These are phyloP conservation scores for Steatornis caripensis DNA, from an alignment of 2,113 vertebrate genomes.

Conservation along the genomic window DNA sequence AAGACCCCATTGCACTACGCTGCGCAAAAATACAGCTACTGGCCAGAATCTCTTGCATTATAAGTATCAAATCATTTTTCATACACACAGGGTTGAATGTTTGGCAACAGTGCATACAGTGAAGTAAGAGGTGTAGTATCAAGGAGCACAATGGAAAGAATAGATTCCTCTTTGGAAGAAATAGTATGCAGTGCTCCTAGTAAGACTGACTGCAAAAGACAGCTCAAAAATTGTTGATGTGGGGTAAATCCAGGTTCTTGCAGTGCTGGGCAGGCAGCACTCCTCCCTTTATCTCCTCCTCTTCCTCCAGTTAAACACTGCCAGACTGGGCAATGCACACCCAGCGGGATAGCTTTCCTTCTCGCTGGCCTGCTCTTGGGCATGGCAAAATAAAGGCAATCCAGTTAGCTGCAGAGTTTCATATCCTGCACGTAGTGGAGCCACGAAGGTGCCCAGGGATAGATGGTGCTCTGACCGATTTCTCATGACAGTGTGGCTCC, in stretches of 20 bases:
- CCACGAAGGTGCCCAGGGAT: neutral
- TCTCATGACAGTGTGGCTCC: neutral
- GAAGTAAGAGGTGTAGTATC: neutral
- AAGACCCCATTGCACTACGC: neutral
- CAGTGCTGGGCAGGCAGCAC: neutral
- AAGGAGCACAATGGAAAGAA: neutral
- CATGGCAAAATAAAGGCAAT: neutral
- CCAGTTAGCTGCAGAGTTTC: neutral
- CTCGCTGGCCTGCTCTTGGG: neutral
- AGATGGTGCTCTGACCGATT: accelerated
- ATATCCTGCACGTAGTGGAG: neutral
- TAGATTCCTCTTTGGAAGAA: neutral
- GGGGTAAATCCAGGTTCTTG: neutral
- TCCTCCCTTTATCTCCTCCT: neutral
- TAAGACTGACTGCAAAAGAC: neutral
- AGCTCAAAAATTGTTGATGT: neutral
- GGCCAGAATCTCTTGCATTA: neutral
- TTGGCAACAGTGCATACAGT: neutral
- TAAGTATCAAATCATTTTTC: neutral
- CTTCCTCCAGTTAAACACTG: neutral
- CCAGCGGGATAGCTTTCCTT: neutral
- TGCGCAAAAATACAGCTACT: neutral
- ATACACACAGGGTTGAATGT: neutral
- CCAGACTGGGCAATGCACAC: neutral
- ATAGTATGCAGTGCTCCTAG: neutral